Evolutionary conservation across 2,113 vertebrate genomes (phyloP).

Genomic region (Antechinus stuartii): DNA sequence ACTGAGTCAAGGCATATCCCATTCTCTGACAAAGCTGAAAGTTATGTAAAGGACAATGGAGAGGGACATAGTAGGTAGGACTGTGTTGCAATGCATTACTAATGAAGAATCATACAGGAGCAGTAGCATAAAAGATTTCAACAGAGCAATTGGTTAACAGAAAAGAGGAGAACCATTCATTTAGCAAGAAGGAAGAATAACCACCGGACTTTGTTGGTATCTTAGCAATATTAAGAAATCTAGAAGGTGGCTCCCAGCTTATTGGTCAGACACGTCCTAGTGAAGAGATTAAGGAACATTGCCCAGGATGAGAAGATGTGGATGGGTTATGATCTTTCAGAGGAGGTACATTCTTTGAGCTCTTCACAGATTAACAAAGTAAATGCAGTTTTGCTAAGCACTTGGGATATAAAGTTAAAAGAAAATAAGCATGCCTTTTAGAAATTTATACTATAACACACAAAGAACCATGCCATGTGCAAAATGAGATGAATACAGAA

Average conservation of each 20-base stretch:
- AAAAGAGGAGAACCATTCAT: neutral
- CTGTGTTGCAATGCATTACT: neutral
- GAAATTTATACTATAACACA: neutral
- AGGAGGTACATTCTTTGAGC: neutral
- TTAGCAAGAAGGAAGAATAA: neutral
- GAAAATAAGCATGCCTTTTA: neutral
- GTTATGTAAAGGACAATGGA: neutral
- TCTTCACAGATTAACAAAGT: neutral
- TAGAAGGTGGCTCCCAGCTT: neutral
- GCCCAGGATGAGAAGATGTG: neutral
- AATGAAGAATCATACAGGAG: neutral
- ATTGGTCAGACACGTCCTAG: neutral
- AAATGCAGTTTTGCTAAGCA: neutral
- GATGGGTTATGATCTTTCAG: neutral
- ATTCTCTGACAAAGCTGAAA: neutral
- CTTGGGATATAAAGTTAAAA: neutral
- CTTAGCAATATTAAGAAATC: neutral
- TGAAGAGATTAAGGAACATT: neutral
- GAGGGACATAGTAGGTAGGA: neutral
- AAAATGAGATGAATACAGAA: neutral
- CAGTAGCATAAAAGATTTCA: neutral
- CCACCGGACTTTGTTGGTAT: neutral
- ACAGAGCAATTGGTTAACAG: neutral
- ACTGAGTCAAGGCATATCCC: neutral
- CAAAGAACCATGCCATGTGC: neutral